Evolutionary conservation across 2,113 vertebrate genomes (phyloP).

Genomic region (Marmota monax): DNA sequence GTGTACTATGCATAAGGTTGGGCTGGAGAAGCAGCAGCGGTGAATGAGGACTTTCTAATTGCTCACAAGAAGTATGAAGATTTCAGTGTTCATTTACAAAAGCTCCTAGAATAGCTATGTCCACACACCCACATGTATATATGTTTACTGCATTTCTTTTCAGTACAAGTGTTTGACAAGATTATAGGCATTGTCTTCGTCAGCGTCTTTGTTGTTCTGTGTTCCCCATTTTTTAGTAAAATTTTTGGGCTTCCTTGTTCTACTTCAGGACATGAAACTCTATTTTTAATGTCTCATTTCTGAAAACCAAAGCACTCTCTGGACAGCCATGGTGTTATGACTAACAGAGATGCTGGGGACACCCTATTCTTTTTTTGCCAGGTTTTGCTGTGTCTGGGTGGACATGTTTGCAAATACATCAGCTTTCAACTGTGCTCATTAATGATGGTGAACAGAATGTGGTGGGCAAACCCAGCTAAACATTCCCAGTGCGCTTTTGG

Average conservation of each 20-base stretch:
- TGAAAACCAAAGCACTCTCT: neutral
- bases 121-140: neutral
- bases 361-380: constrained; percentile 1
- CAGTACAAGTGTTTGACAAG: neutral
- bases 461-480: constrained; percentile 37
- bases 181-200: neutral
- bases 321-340: constrained; percentile 44
- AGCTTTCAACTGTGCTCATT: constrained; percentile 58
- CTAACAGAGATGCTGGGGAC: constrained; percentile 54
- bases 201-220: neutral
- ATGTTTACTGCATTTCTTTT: neutral
- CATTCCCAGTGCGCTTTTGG: neutral
- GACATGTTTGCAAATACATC: constrained; percentile 70
- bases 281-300: neutral
- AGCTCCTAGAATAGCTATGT: neutral
- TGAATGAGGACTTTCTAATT: neutral
- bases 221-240: neutral
- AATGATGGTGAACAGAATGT: constrained; percentile 63
- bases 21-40: neutral
- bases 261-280: neutral
- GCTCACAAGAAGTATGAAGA: neutral
- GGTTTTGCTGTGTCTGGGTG: constrained; percentile 64
- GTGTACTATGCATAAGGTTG: neutral
- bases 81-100: neutral
- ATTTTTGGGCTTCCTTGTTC: neutral